These are phyloP conservation scores for Malurus alboscapulatus DNA, from an alignment of 2,113 vertebrate species.

Conservation along the genomic window DNA sequence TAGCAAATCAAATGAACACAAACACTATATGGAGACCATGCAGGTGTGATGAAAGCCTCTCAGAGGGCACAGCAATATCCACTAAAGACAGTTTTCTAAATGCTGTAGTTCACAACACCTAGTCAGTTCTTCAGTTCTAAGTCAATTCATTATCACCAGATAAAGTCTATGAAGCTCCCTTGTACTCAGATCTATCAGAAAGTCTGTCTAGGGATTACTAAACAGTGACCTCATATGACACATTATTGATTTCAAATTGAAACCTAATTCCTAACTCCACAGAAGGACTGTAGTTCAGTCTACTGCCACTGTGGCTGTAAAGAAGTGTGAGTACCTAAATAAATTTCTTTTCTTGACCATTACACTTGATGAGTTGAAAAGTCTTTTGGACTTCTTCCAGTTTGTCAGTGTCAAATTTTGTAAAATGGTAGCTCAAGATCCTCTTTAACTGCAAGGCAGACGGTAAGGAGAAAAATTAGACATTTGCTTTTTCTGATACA, in stretches of 20 bases:
- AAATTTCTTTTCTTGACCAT: background rate
- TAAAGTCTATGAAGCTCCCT: background rate
- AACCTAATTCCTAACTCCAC: conserved; percentile 9
- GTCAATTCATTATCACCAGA: background rate
- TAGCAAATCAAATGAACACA: background rate
- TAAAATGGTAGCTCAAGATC: background rate
- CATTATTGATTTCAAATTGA: conserved; percentile 10
- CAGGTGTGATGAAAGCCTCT: background rate
- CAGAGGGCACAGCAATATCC: background rate
- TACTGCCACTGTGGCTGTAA: background rate
- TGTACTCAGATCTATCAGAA: background rate
- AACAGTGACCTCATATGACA: background rate
- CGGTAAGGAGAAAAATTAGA: background rate
- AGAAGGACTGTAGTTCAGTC: background rate
- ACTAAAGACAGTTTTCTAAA: background rate
- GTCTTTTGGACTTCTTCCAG: background rate
- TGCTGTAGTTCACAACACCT: background rate
- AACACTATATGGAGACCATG: background rate
- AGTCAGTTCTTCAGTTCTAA: background rate
- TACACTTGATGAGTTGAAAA: background rate
- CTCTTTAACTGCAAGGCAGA: background rate
- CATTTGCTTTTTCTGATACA: background rate
- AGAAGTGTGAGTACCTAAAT: background rate
- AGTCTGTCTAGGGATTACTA: background rate
- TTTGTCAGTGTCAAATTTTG: background rate